These are phyloP conservation scores for Parnassius glacialis DNA, from an alignment of 2,888 invertebrate genomes.

Conservation along the genomic window DNA sequence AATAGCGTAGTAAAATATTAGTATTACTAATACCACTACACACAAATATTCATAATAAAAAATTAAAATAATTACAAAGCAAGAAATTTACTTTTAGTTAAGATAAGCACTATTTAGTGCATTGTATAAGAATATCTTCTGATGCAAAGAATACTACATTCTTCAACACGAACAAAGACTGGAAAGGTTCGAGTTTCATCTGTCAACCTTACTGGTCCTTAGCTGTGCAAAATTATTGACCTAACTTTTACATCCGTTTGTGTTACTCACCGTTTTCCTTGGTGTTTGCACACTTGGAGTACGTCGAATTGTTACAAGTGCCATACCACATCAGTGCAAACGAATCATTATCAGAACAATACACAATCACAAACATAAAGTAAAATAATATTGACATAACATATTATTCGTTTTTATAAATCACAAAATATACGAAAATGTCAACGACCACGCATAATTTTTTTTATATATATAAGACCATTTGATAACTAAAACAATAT, in stretches of 20 bases:
- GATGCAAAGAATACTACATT: too few relatives aligned
- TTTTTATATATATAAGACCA: conserved; percentile 29
- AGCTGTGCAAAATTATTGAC: conserved; percentile 35
- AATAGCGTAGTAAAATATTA: too few relatives aligned
- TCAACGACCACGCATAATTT: conserved; percentile 36
- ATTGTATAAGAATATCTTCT: too few relatives aligned
- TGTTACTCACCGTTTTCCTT: conserved; percentile 72
- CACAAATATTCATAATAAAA: too few relatives aligned
- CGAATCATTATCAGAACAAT: conserved; percentile 69
- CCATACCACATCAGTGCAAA: conserved; percentile 75
- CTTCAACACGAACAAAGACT: conserved; percentile 18
- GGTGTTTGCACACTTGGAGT: conserved; percentile 78
- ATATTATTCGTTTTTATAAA: conserved; percentile 56
- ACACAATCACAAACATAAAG: conserved; percentile 72
- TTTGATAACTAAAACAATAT: conserved; percentile 29
- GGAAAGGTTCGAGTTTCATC: conserved; percentile 19
- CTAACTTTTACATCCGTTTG: conserved; percentile 42
- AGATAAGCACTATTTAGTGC: too few relatives aligned
- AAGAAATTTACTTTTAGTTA: too few relatives aligned
- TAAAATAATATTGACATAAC: conserved; percentile 62
- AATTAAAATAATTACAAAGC: too few relatives aligned
- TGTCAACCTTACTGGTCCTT: conserved; percentile 26
- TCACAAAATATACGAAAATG: conserved; percentile 48
- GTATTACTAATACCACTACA: too few relatives aligned
- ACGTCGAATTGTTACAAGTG: conserved; percentile 78